Conservation (phyloP, 2,113 vertebrate species). For the Echinops telfairi region DNA sequence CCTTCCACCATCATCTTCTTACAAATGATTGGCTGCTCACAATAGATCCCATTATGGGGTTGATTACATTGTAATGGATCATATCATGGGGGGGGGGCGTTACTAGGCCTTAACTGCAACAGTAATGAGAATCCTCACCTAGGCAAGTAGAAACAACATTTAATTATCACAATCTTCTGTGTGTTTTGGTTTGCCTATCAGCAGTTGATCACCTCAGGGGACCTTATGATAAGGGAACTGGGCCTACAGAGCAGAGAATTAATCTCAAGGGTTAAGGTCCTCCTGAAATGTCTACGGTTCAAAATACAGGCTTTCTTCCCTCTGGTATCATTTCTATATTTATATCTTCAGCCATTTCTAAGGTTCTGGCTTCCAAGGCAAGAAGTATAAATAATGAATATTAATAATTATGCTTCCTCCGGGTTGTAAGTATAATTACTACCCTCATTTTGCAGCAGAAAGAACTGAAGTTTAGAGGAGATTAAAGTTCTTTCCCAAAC, state of each 20-base stretch:
- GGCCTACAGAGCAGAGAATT: background rate
- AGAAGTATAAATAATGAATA: constrained; percentile 20
- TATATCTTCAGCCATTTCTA: background rate
- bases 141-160: too few relatives aligned
- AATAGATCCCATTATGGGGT: too few relatives aligned
- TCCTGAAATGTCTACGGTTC: background rate
- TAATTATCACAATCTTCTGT: background rate
- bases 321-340: background rate
- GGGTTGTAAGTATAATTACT: background rate
- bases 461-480: background rate
- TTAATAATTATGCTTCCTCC: background rate
- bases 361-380: background rate
- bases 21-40: too few relatives aligned
- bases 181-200: constrained; percentile 12
- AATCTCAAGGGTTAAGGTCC: background rate
- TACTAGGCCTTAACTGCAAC: too few relatives aligned
- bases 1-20: too few relatives aligned
- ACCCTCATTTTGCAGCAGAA: constrained; percentile 1
- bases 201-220: background rate
- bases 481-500: constrained; percentile 20
- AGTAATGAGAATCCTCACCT: too few relatives aligned
- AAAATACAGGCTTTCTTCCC: background rate
- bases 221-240: background rate
- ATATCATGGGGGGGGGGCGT: too few relatives aligned
- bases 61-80: too few relatives aligned